Percentiles rank a stretch among this genome's conserved stretches.
phyloP scores from a whole-genome alignment of 2,888 invertebrate genomes.

The Itoplectis maculator region DNA sequence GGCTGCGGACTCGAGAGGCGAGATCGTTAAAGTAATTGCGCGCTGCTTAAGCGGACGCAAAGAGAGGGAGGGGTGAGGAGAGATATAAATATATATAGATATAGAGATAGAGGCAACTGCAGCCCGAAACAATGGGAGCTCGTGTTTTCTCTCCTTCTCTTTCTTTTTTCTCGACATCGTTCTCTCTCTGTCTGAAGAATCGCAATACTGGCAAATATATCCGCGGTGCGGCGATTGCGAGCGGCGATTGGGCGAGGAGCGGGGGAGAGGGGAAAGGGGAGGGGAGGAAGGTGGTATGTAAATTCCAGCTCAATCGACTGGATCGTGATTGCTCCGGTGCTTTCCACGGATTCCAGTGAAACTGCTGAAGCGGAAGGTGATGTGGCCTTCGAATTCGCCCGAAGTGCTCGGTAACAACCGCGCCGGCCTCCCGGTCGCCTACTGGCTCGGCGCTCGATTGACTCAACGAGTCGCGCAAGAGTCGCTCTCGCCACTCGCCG shows the following conservation, averaged over 20 bases:
- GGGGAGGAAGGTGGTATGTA: constrained; percentile 51
- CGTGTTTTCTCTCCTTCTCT: constrained; percentile 18
- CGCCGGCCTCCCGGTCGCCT: not conserved
- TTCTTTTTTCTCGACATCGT: not conserved
- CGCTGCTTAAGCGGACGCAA: constrained; percentile 35
- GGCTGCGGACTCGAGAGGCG: constrained; percentile 15
- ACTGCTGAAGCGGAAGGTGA: constrained; percentile 37
- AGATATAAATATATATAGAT: too few relatives aligned
- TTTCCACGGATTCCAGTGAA: constrained; percentile 55
- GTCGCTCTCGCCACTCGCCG: not conserved
- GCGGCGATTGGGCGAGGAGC: not conserved
- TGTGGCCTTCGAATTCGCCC: constrained; percentile 60
- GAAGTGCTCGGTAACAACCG: constrained; percentile 29
- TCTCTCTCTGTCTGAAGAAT: constrained; percentile 8
- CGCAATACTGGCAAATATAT: constrained; percentile 20
- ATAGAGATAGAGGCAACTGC: constrained; percentile 5
- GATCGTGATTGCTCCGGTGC: constrained; percentile 52
- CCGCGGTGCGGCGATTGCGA: not conserved
- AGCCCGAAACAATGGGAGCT: constrained; percentile 50
- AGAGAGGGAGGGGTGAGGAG: not conserved
- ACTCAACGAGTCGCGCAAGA: not conserved
- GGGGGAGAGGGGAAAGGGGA: not conserved
- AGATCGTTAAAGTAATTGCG: constrained; percentile 61
- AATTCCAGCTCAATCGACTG: constrained; percentile 59
- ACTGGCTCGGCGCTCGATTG: not conserved